Percentiles rank a stretch among this genome's conserved stretches.
Evolutionary conservation across 2,113 vertebrate species (phyloP).

Genomic region (Rhea americana): DNA sequence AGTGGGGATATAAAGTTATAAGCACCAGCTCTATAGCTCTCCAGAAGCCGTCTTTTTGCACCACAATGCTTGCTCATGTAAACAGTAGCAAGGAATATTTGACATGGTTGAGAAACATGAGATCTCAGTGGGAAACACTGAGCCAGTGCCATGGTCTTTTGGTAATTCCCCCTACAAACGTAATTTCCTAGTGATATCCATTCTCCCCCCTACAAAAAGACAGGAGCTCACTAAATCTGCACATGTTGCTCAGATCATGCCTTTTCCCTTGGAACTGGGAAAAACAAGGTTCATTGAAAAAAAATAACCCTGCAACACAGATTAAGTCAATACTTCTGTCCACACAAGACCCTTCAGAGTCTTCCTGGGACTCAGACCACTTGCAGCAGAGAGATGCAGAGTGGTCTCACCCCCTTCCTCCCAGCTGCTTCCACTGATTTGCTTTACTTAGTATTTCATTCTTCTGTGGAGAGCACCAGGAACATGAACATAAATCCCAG

Average conservation of each 20-base stretch:
- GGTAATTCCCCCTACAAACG: neutral
- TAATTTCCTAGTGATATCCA: rapidly evolving
- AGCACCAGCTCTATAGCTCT: neutral
- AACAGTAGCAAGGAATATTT: neutral
- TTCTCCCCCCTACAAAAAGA: rapidly evolving
- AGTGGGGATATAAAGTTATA: neutral
- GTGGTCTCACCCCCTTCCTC: neutral
- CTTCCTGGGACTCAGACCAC: rapidly evolving
- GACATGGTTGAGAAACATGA: neutral
- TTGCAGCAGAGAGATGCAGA: neutral
- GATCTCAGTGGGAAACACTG: neutral
- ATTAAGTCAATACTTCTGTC: neutral
- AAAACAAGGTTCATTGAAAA: neutral
- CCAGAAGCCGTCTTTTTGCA: neutral
- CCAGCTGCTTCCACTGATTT: neutral
- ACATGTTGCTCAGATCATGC: rapidly evolving
- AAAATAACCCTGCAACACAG: neutral
- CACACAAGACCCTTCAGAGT: neutral
- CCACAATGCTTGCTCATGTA: neutral
- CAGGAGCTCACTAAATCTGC: rapidly evolving
- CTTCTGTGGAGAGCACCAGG: rapidly evolving
- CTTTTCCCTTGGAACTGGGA: too few species aligned
- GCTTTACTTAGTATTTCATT: rapidly evolving
- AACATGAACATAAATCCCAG: rapidly evolving
- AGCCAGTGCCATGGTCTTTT: neutral